Conservation (phyloP, 2,113 vertebrate genomes). For the Siniperca knerii region DNA sequence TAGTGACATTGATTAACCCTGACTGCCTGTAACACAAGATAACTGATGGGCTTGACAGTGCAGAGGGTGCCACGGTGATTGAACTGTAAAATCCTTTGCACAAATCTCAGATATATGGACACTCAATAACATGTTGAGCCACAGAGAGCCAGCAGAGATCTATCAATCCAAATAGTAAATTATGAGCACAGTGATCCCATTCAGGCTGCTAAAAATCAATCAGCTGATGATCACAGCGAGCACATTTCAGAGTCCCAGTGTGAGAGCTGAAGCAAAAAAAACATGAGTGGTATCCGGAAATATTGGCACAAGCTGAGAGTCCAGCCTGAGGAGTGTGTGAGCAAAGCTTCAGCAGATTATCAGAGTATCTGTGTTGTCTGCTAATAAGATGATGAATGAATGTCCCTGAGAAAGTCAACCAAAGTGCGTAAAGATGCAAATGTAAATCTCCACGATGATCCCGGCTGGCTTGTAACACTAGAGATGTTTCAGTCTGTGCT, state of each 20-base stretch:
- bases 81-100: constrained; percentile 45
- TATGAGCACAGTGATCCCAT: constrained; percentile 22
- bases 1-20: constrained; percentile 74
- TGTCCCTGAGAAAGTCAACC: constrained; percentile 53
- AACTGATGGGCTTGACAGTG: constrained; percentile 51
- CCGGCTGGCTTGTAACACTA: constrained; percentile 37
- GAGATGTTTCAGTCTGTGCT: constrained; percentile 55
- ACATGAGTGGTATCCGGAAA: constrained; percentile 27
- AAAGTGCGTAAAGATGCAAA: constrained; percentile 7
- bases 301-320: constrained; percentile 21
- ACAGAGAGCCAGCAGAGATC: constrained; percentile 21
- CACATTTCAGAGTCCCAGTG: constrained; percentile 35
- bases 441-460: constrained; percentile 30
- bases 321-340: constrained; percentile 1
- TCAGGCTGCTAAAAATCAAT: constrained; percentile 47
- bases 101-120: constrained; percentile 28
- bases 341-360: constrained; percentile 42
- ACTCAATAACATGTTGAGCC: constrained; percentile 39
- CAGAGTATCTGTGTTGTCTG: constrained; percentile 31
- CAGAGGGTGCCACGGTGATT: constrained; percentile 31
- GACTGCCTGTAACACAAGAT: constrained; percentile 60
- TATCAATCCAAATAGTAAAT: constrained; percentile 20
- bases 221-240: constrained; percentile 23
- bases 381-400: constrained; percentile 40
- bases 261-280: constrained; percentile 56